Conservation (phyloP, 2,113 vertebrate genomes). For the Salminus brasiliensis region DNA sequence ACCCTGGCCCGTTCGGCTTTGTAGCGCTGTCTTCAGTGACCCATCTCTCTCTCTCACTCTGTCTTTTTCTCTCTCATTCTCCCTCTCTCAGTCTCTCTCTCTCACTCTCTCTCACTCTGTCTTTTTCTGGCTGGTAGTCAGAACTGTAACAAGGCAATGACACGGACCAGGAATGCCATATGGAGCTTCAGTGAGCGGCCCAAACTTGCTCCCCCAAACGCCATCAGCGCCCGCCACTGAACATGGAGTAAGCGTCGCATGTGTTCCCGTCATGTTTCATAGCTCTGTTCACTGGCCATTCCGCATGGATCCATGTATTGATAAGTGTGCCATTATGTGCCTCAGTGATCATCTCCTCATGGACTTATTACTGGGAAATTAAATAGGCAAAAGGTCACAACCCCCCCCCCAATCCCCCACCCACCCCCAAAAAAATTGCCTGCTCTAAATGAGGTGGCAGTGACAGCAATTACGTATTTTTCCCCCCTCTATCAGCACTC, state of each 20-base stretch:
- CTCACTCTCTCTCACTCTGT: slow-evolving; percentile 65
- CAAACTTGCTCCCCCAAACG: slow-evolving; percentile 64
- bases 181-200: slow-evolving; percentile 92
- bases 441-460: slow-evolving; percentile 78
- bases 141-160: slow-evolving; percentile 99
- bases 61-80: slow-evolving; percentile 69
- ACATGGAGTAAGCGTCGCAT: slow-evolving; percentile 45
- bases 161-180: slow-evolving; percentile 99
- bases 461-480: slow-evolving; percentile 80
- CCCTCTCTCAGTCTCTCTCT: slow-evolving; percentile 51
- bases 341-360: slow-evolving; percentile 78
- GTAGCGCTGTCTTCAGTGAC: slow-evolving; percentile 95
- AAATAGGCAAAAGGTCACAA: slow-evolving; percentile 80
- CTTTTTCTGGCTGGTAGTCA: slow-evolving; percentile 90
- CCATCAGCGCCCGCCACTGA: slow-evolving; percentile 66
- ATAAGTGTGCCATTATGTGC: slow-evolving; percentile 81
- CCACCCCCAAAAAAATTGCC: slow-evolving; percentile 71
- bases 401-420: slow-evolving; percentile 63
- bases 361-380: slow-evolving; percentile 79
- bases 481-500: slow-evolving; percentile 37
- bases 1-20: slow-evolving; percentile 99
- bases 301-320: slow-evolving; percentile 75
- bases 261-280: slow-evolving; percentile 25
- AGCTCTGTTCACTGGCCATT: slow-evolving; percentile 64
- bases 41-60: slow-evolving; percentile 76